Base-by-base conservation (phyloP, 2,113 vertebrate species). In the Platichthys flesus region DNA sequence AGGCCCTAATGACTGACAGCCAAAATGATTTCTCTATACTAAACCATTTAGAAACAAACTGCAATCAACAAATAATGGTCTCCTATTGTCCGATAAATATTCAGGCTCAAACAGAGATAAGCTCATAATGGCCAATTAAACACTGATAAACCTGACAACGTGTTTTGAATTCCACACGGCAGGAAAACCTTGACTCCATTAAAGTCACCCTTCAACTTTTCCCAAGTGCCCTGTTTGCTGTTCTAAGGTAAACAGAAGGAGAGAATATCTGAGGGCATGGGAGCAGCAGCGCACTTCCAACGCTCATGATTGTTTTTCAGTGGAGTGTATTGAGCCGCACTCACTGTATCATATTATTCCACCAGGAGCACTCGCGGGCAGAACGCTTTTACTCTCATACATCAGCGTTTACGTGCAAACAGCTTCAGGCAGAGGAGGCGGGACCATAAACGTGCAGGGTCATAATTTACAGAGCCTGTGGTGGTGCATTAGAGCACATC, bases 151-250 rank as follows among this genome's bases (percentile, higher is more conserved):
- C 0, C 51, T 35, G 18, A 16, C 47, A 14, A n/a, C 77, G 82
- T 91, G 78, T 83, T 85, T 64, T 55, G 24, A 76, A 89, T 90
- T 87, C 81, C 79, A 66, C 76, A 35, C n/a, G 31, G 81, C 67
- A 81, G 81, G 71, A 89, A 31, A 88, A 88, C 76, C 85, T 79
- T 75, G 73, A 89, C 79, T 76, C 55, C 52, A 60, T 84, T 68
- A 79, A 74, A 67, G 76, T 67, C 23, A 51, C 61, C 83, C 84
- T 91, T 90, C 87, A 87, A 77, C 84, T 81, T 68, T 66, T 60
- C 54, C 65, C 73, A 57, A 73, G 81, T 67, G 69, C 68, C 24
- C 7, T 91, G 90, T 93, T 93, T 91, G 91, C 74, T 70, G 75
- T 85, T 84, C 85, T 63, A 70, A 71, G 82, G 81, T 40, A 83